phyloP scores from a whole-genome alignment of 2,113 vertebrate genomes.

The Rousettus leschenaultii region DNA sequence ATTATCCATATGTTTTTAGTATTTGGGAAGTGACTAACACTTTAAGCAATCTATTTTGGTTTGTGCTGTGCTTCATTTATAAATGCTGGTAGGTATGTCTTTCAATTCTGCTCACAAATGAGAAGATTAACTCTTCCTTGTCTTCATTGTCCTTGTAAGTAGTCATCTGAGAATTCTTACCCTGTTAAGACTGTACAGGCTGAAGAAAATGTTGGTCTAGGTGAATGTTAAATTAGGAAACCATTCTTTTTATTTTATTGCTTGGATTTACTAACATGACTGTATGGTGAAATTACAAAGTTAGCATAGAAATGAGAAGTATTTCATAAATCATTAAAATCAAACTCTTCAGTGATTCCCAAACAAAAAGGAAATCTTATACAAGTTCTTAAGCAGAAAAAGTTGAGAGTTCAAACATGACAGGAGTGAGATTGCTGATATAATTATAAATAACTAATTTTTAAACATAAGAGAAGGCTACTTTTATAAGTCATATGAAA shows the following conservation, averaged over 20 bases:
- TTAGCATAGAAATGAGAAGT: background rate
- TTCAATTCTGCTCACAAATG: background rate
- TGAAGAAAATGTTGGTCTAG: background rate
- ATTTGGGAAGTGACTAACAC: background rate
- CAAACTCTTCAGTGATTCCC: background rate
- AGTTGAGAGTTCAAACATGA: background rate
- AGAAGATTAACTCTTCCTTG: background rate
- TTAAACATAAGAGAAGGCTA: background rate
- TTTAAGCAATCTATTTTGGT: constrained; percentile 1
- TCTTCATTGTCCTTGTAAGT: background rate
- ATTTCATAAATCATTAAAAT: background rate
- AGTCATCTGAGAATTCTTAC: background rate
- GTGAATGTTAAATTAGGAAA: background rate
- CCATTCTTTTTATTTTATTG: background rate
- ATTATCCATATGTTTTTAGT: background rate
- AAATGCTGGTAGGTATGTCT: background rate
- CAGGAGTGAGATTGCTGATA: background rate
- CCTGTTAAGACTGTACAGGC: background rate
- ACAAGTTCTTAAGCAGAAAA: background rate
- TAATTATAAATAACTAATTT: background rate
- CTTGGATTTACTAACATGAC: background rate
- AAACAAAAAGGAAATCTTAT: background rate
- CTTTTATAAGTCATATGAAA: background rate
- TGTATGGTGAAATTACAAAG: background rate
- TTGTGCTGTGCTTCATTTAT: background rate